Conservation (phyloP, 2,113 vertebrate genomes). For the Marmota monax region DNA sequence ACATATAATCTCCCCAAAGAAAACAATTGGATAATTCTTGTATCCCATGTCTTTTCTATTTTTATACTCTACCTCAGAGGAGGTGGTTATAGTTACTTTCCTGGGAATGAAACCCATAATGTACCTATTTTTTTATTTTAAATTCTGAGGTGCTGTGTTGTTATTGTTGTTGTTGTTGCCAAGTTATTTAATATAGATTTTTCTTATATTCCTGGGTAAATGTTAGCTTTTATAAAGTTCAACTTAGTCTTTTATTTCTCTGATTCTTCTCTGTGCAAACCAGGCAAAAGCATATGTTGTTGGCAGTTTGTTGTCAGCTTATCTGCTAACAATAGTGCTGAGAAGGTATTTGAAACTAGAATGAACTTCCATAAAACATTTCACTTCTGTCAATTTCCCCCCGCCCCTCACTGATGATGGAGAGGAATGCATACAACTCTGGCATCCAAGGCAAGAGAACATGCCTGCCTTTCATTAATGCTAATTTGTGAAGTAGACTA, state of each 20-base stretch:
- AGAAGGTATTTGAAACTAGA: neutral
- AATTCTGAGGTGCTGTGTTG: neutral
- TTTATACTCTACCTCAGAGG: neutral
- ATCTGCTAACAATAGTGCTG: neutral
- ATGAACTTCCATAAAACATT: neutral
- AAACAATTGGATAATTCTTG: neutral
- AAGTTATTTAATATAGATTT: neutral
- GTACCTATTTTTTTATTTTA: neutral
- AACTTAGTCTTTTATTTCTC: neutral
- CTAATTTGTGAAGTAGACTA: neutral
- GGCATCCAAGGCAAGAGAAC: neutral
- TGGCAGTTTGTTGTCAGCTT: neutral
- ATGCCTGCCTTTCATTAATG: neutral
- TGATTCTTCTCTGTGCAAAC: neutral
- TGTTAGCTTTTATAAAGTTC: neutral
- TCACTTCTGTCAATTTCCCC: neutral
- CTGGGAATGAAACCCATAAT: neutral
- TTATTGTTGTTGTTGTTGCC: neutral
- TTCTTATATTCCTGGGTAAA: neutral
- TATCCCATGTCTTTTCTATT: neutral
- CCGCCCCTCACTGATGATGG: neutral
- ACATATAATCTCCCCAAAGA: neutral
- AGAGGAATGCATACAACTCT: neutral
- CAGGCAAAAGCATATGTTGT: neutral
- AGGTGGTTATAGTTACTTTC: neutral